phyloP scores from a whole-genome alignment of 1,140 invertebrate species.

The Neelides sp. region DNA sequence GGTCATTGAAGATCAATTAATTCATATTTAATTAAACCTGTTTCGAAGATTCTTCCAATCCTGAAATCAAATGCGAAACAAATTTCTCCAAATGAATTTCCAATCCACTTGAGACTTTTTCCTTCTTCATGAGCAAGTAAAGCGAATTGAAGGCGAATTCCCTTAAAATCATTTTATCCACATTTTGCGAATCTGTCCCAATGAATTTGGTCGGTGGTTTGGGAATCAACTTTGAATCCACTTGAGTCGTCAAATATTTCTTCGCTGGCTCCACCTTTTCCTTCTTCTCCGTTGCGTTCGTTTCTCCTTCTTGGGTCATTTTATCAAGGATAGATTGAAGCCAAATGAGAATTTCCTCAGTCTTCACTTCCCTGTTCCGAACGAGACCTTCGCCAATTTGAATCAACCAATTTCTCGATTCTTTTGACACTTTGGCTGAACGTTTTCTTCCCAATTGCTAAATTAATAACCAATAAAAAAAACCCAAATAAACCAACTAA shows the following conservation, averaged over 20 bases:
- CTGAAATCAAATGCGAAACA: not conserved
- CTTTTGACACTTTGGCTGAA: no score
- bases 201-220: not conserved
- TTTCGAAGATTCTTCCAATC: slow-evolving; percentile 2
- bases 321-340: no score
- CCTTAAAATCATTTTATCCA: not conserved
- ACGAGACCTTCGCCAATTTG: no score
- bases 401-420: no score
- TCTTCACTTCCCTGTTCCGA: no score
- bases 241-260: no score
- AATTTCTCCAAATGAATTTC: slow-evolving; percentile 1
- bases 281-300: not conserved
- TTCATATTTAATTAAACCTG: not conserved
- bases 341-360: no score
- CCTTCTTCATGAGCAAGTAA: slow-evolving; percentile 1
- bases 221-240: slow-evolving; percentile 5
- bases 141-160: slow-evolving; percentile 4
- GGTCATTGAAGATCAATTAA: not conserved
- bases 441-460: no score
- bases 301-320: not conserved
- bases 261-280: no score
- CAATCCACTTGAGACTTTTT: not conserved
- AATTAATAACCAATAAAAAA: no score
- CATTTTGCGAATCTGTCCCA: slow-evolving; percentile 1
- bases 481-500: no score